Evolutionary conservation across 2,797 vertebrate species (phyloP).

Genomic region (Pagetopsis macropterus): DNA sequence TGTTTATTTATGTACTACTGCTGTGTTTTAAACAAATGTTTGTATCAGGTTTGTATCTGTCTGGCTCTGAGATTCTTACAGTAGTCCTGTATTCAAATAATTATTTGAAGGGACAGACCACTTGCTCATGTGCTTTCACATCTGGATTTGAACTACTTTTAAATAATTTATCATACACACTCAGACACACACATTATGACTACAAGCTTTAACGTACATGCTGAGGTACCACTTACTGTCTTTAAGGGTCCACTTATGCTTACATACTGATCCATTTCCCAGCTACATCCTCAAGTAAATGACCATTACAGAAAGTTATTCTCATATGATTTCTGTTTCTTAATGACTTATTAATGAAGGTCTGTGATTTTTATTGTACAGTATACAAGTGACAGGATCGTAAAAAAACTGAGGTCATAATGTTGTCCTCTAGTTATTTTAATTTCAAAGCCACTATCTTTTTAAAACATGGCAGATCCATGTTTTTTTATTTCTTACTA

Average conservation of each 20-base stretch:
- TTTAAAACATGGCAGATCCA: constrained; percentile 1
- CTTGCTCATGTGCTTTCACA: constrained; percentile 19
- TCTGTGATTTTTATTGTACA: constrained; percentile 24
- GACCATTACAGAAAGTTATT: constrained; percentile 34
- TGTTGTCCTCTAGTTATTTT: constrained; percentile 8
- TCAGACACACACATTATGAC: not conserved
- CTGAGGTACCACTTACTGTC: constrained; percentile 31
- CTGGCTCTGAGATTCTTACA: constrained; percentile 3
- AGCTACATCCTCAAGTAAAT: constrained; percentile 23
- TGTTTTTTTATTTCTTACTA: constrained; percentile 4
- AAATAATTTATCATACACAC: constrained; percentile 1
- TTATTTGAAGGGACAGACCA: constrained; percentile 48
- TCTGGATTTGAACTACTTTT: constrained; percentile 14
- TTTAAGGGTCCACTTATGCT: constrained; percentile 47
- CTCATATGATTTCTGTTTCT: constrained; percentile 20
- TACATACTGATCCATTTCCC: constrained; percentile 32
- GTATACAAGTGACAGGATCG: constrained; percentile 11
- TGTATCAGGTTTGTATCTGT: not conserved
- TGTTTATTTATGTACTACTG: constrained; percentile 30
- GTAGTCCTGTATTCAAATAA: constrained; percentile 15
- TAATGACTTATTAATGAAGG: constrained; percentile 1
- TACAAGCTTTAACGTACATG: not conserved
- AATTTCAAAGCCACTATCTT: constrained; percentile 38
- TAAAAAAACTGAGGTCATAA: not conserved
- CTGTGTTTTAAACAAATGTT: constrained; percentile 7